Evolutionary conservation across 2,113 vertebrate genomes (phyloP).

Genomic region (Pantherophis guttatus): DNA sequence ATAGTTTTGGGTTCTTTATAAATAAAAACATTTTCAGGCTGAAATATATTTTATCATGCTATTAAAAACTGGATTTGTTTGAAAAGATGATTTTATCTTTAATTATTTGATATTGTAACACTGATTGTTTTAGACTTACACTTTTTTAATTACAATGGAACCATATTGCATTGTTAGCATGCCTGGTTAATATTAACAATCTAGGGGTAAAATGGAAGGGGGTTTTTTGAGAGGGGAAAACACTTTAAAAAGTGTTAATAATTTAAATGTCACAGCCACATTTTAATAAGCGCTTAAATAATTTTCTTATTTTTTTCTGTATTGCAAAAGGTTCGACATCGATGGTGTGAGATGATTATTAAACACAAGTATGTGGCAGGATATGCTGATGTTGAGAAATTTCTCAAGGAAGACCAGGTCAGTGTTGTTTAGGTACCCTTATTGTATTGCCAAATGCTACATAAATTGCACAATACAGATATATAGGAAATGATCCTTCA

Average conservation of each 20-base stretch:
- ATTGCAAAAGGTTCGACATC: conserved; percentile 82
- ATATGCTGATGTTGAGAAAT: conserved; percentile 81
- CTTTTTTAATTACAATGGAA: not conserved
- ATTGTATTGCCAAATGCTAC: not conserved
- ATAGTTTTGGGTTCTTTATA: not conserved
- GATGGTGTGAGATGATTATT: conserved; percentile 93
- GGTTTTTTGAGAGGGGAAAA: not conserved
- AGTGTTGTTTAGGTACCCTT: conserved; percentile 18
- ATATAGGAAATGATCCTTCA: not conserved
- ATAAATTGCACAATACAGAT: not conserved
- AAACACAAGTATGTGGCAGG: conserved; percentile 79
- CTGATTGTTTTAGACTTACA: not conserved
- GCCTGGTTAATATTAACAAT: not conserved
- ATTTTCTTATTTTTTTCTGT: not conserved
- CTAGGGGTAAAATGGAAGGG: rapidly evolving
- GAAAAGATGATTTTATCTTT: not conserved
- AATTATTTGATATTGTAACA: not conserved
- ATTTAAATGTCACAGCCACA: not conserved
- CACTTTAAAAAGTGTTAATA: not conserved
- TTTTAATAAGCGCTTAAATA: not conserved
- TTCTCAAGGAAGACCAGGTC: conserved; percentile 89
- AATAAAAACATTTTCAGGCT: not conserved
- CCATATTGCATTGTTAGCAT: not conserved
- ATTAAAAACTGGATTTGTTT: not conserved
- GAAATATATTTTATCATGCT: not conserved